A percentile compares a stretch with the other conserved stretches of the same genome.
phyloP scores from a whole-genome alignment of 2,888 invertebrate species.

The Aphidius colemani region DNA sequence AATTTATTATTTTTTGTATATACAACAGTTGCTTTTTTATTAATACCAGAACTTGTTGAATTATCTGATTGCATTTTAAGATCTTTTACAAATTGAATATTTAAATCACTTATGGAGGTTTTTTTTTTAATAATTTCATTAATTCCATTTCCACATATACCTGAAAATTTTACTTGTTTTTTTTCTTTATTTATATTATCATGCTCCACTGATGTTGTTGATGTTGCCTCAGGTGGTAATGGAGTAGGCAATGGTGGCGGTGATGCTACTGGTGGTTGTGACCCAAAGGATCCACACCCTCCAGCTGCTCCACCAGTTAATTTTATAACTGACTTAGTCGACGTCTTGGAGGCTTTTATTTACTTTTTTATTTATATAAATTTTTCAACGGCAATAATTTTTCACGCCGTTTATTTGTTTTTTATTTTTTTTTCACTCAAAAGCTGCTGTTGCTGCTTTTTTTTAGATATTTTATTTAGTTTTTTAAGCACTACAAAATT shows the following conservation, averaged over 20 bases:
- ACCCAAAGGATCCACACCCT: constrained; percentile 52
- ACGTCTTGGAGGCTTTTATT: constrained; percentile 58
- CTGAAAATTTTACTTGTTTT: constrained; percentile 11
- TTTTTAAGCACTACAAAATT: too few species aligned
- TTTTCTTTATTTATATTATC: not conserved
- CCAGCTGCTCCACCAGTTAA: constrained; percentile 56
- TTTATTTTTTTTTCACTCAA: too few species aligned
- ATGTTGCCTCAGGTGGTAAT: not conserved
- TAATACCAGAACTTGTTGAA: constrained; percentile 18
- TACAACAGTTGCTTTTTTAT: constrained; percentile 22
- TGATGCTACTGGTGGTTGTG: constrained; percentile 32
- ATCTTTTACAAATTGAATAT: constrained; percentile 22
- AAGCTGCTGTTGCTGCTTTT: too few species aligned
- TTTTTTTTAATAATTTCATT: constrained; percentile 29
- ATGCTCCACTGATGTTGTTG: too few species aligned
- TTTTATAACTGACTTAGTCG: constrained; percentile 60
- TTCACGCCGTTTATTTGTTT: too few species aligned
- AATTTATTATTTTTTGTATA: not conserved
- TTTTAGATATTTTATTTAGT: too few species aligned
- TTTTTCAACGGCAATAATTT: too few species aligned
- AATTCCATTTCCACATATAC: constrained; percentile 15
- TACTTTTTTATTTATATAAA: not conserved
- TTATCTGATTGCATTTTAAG: constrained; percentile 2
- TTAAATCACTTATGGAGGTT: constrained; percentile 53
- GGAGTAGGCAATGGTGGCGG: constrained; percentile 4